A percentile compares a stretch with the other conserved stretches of the same genome.
These are phyloP conservation scores for Cyprinodon brontotheroides DNA, from an alignment of 2,113 vertebrate species.

Conservation along the genomic window DNA sequence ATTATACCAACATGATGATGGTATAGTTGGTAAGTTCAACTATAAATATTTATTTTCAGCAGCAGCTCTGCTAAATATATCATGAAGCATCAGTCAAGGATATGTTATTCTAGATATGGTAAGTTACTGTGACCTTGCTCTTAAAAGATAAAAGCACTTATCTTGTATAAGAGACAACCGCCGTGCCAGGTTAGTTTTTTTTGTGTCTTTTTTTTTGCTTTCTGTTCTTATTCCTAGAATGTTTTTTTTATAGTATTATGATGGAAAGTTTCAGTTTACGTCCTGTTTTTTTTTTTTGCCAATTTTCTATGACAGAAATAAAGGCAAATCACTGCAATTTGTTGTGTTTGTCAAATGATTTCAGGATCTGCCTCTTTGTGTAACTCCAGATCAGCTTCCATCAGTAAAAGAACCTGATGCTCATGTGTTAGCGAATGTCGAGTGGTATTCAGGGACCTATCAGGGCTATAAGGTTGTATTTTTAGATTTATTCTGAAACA, in stretches of 20 bases:
- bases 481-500: too few species aligned
- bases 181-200: neutral
- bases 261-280: too few species aligned
- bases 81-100: neutral
- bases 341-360: too few species aligned
- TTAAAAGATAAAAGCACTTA: neutral
- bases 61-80: neutral
- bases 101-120: neutral
- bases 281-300: too few species aligned
- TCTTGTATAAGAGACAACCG: neutral
- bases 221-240: neutral
- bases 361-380: too few species aligned
- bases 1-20: neutral
- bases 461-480: too few species aligned
- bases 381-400: too few species aligned
- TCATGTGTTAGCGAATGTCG: too few species aligned
- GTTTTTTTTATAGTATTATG: neutral
- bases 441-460: too few species aligned
- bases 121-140: neutral
- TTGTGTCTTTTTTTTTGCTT: neutral
- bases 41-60: neutral
- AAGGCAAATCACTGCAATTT: too few species aligned
- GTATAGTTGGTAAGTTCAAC: neutral
- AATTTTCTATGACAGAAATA: too few species aligned
- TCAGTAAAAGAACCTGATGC: too few species aligned